A percentile compares a stretch with the other conserved stretches of the same genome.
phyloP scores from a whole-genome alignment of 1,140 invertebrate genomes.

The Platyura marginata region DNA sequence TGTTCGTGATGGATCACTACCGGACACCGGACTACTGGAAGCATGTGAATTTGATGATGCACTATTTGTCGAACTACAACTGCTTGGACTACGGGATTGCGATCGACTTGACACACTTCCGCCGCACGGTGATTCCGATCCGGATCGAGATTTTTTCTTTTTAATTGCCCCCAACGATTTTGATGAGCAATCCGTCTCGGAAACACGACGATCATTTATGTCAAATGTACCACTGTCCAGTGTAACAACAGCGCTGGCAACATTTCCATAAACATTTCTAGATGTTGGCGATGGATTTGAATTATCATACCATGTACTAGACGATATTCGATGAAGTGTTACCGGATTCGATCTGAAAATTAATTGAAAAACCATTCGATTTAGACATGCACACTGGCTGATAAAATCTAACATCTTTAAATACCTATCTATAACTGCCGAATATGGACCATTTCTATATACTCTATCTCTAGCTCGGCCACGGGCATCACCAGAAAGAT shows the following conservation, averaged over 20 bases:
- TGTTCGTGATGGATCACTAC: constrained; percentile 13
- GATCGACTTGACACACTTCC: constrained; percentile 28
- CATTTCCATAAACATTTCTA: constrained; percentile 4
- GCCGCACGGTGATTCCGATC: constrained; percentile 25
- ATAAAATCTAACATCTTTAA: background rate
- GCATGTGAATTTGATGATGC: constrained; percentile 24
- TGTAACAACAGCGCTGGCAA: constrained; percentile 4
- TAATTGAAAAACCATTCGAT: too few relatives aligned
- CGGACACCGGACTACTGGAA: constrained; percentile 16
- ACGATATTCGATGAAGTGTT: constrained; percentile 2
- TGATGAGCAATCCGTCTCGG: background rate
- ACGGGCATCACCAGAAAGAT: constrained; percentile 10
- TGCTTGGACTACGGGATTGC: constrained; percentile 28
- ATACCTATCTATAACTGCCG: constrained; percentile 24
- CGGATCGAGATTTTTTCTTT: constrained; percentile 26
- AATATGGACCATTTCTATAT: constrained; percentile 29
- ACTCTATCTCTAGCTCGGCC: constrained; percentile 20
- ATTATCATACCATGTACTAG: constrained; percentile 4
- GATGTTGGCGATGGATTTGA: constrained; percentile 2
- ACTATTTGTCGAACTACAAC: constrained; percentile 24
- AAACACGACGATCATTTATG: background rate
- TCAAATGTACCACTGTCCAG: background rate
- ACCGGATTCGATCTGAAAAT: constrained; percentile 2
- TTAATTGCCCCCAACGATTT: background rate
- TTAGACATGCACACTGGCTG: too few relatives aligned